These are phyloP conservation scores for Drosophila affinis DNA, from an alignment of 2,888 invertebrate species.

Conservation along the genomic window DNA sequence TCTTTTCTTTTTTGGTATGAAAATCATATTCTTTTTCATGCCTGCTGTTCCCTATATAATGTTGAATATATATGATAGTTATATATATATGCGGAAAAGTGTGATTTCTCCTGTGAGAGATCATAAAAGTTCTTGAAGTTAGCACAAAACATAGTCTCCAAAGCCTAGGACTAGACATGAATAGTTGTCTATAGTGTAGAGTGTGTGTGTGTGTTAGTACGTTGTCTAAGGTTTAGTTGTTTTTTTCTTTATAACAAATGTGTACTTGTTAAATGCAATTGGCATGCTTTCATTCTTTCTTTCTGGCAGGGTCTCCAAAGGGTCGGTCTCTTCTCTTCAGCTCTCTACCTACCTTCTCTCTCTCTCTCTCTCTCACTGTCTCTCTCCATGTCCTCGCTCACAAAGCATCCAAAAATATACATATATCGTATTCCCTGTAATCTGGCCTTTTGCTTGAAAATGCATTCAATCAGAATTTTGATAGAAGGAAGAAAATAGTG, in stretches of 20 bases:
- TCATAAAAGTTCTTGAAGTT: constrained; percentile 32
- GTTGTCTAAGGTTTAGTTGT: constrained; percentile 33
- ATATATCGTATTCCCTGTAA: constrained; percentile 20
- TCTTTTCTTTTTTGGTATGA: constrained; percentile 30
- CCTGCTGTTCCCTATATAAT: constrained; percentile 11
- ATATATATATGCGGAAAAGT: constrained; percentile 17
- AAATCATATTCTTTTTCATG: constrained; percentile 39
- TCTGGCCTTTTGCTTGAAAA: constrained; percentile 23
- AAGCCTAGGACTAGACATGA: constrained; percentile 49
- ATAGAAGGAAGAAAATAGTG: neutral
- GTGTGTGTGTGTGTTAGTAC: constrained; percentile 6
- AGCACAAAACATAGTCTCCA: constrained; percentile 41
- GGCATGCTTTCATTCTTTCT: constrained; percentile 35
- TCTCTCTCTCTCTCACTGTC: neutral
- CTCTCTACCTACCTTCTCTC: neutral
- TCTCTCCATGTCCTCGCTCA: neutral
- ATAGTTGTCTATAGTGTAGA: constrained; percentile 36
- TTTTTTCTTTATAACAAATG: constrained; percentile 24
- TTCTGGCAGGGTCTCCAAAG: constrained; percentile 38
- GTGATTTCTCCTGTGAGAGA: constrained; percentile 36
- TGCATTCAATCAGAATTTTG: constrained; percentile 34
- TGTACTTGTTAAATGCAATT: constrained; percentile 49
- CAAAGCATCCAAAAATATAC: constrained; percentile 8
- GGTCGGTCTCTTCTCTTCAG: neutral
- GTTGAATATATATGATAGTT: constrained; percentile 13